Conservation (phyloP, 2,888 invertebrate species). For the Teleiodes luculella region DNA sequence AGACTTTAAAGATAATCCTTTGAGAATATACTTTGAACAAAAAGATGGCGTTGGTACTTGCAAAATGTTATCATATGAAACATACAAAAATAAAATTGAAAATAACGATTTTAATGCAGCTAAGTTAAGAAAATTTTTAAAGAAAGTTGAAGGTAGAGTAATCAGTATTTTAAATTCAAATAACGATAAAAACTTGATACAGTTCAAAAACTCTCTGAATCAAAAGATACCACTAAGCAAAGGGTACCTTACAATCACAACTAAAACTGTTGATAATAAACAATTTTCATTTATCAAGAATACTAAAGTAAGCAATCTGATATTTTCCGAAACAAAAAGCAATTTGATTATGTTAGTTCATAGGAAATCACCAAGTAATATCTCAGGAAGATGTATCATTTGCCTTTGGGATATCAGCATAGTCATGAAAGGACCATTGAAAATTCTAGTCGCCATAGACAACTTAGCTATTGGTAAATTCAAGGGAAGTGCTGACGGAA, state of each 20-base stretch:
- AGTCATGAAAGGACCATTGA: slow-evolving; percentile 50
- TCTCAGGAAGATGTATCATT: slow-evolving; percentile 40
- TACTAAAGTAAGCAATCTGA: slow-evolving; percentile 42
- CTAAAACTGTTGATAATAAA: slow-evolving; percentile 35
- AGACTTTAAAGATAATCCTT: slow-evolving; percentile 49
- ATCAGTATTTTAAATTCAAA: slow-evolving; percentile 50
- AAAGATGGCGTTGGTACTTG: slow-evolving; percentile 60
- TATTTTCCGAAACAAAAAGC: slow-evolving; percentile 52
- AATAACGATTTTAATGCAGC: slow-evolving; percentile 42
- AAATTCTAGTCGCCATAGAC: slow-evolving; percentile 55
- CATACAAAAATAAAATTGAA: slow-evolving; percentile 52
- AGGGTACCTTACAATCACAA: slow-evolving; percentile 47
- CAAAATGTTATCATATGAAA: slow-evolving; percentile 53
- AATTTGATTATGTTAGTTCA: slow-evolving; percentile 60
- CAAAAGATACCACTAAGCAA: slow-evolving; percentile 55
- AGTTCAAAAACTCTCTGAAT: slow-evolving; percentile 33
- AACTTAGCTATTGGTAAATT: slow-evolving; percentile 50
- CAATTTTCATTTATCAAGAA: slow-evolving; percentile 39
- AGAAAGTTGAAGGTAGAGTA: slow-evolving; percentile 51
- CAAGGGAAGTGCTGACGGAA: slow-evolving; percentile 52
- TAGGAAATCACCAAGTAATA: slow-evolving; percentile 30
- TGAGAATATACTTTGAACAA: slow-evolving; percentile 64
- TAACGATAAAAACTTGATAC: slow-evolving; percentile 34
- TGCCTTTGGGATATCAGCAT: slow-evolving; percentile 66
- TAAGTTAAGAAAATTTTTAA: slow-evolving; percentile 54